Base-by-base conservation (phyloP, 2,888 invertebrate species). In the Himalopsyche kuldschensis region DNA sequence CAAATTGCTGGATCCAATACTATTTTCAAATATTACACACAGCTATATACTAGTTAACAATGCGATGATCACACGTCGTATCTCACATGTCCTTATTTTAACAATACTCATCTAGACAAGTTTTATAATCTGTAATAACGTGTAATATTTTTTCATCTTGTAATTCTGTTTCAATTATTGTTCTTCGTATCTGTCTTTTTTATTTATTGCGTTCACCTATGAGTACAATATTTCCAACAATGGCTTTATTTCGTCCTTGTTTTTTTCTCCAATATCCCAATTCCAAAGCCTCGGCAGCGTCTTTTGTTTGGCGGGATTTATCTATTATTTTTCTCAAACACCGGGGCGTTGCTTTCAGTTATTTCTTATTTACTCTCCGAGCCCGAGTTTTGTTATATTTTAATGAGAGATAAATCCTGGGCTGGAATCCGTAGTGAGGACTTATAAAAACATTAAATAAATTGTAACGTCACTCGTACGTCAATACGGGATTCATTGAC, bases 271-370 rank as follows among this genome's bases (percentile, higher is more conserved):
- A 55, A 55, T 55, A 55, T n/a, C 55, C 6, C 55, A 24, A 75
- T 80, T 80, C 31, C 63, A 48, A 47, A 48, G 48, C 31, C 3
- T 48, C 32, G 35, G 11, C 35, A 27, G n/a, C n/a, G 30, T 69
- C 75, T 48, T 81, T 75, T 76, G 47, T 47, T 75, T 35, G 11
- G 47, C 31, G 75, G 79, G 84, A 79, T 82, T 81, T 79, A 78
- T 81, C 81, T 79, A 79, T 84, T 84, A 81, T 82, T 84, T 84
- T 69, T 35, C 77, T 76, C 48, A 84, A 82, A 84, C 79, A 69
- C 77, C 76, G 80, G 84, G 84, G 84, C 79, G 84, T 79, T 76
- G 48, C 46, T 82, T 32, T 79, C 17, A 48, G 48, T 81, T 41
- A 46, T 46, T 78, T 46, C 31, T 35, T 78, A 78, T 82, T 82